Evolutionary conservation across 2,888 invertebrate species (phyloP).

Genomic region (Dynastes grantii): DNA sequence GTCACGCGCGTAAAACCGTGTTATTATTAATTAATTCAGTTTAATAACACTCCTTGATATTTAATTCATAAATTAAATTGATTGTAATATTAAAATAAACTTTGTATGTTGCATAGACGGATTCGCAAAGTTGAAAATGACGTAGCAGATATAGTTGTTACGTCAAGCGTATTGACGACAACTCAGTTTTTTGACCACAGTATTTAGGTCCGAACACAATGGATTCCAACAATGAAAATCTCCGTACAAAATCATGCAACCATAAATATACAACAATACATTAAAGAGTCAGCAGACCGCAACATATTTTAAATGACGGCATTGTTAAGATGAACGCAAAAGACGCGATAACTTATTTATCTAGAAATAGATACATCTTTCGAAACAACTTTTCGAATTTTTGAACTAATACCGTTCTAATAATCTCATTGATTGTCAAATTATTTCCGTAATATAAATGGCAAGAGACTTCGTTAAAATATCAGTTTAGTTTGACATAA

Average conservation of each 20-base stretch:
- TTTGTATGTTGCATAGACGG: too few relatives aligned
- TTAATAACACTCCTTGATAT: too few relatives aligned
- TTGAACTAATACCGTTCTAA: too few relatives aligned
- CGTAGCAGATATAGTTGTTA: not conserved
- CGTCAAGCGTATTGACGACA: constrained; percentile 16
- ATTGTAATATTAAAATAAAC: too few relatives aligned
- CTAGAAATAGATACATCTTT: not conserved
- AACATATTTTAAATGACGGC: constrained; percentile 36
- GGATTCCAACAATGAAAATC: constrained; percentile 34
- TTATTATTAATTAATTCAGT: not conserved
- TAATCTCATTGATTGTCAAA: too few relatives aligned
- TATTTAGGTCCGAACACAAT: constrained; percentile 20
- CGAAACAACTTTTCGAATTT: too few relatives aligned
- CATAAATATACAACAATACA: constrained; percentile 40
- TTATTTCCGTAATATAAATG: not conserved
- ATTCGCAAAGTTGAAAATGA: not conserved
- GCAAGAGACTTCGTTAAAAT: not conserved
- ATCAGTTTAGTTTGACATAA: too few relatives aligned
- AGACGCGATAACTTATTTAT: not conserved
- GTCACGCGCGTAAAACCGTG: not conserved
- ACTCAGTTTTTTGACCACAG: constrained; percentile 21
- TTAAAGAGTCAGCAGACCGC: constrained; percentile 40
- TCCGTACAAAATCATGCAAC: constrained; percentile 27
- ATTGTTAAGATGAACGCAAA: constrained; percentile 19
- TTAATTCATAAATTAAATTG: too few relatives aligned